Percentiles rank a stretch among this genome's conserved stretches.
phyloP scores from a whole-genome alignment of 1,140 invertebrate species.

The Drosophila varians region DNA sequence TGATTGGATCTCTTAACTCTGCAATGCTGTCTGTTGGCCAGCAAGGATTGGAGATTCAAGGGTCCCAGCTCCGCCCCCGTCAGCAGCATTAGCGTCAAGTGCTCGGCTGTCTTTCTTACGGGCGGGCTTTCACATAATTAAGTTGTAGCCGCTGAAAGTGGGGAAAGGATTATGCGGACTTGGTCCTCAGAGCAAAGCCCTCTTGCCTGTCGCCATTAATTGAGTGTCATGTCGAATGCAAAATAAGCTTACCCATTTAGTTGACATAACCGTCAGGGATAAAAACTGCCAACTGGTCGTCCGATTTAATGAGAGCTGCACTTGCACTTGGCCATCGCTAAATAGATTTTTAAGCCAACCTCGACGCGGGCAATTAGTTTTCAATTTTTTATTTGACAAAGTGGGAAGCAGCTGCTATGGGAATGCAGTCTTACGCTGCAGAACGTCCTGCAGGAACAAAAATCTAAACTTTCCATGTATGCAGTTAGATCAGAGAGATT shows the following conservation, averaged over 20 bases:
- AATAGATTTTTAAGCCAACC: slow-evolving; percentile 30
- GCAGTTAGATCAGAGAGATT: not conserved
- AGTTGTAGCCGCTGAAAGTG: slow-evolving; percentile 46
- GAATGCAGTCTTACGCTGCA: no score
- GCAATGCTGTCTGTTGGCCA: slow-evolving; percentile 5
- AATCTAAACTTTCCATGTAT: not conserved
- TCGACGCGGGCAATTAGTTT: slow-evolving; percentile 27
- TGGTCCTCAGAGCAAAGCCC: not conserved
- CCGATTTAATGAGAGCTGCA: slow-evolving; percentile 31
- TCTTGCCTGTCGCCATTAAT: slow-evolving; percentile 48
- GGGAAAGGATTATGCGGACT: slow-evolving; percentile 43
- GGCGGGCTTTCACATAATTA: slow-evolving; percentile 52
- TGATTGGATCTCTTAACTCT: slow-evolving; percentile 6
- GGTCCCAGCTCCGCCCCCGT: not conserved
- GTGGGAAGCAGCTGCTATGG: no score
- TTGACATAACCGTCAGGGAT: slow-evolving; percentile 38
- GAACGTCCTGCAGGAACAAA: not conserved
- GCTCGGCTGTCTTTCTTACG: slow-evolving; percentile 32
- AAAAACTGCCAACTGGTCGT: slow-evolving; percentile 35
- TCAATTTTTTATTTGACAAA: not conserved
- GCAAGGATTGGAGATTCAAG: slow-evolving; percentile 46
- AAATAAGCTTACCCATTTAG: slow-evolving; percentile 62
- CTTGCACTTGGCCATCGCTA: slow-evolving; percentile 17
- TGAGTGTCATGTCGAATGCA: slow-evolving; percentile 62
- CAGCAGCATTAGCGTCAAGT: slow-evolving; percentile 45